Conservation (phyloP, 1,140 invertebrate species). For the Condylostylus longicornis region DNA sequence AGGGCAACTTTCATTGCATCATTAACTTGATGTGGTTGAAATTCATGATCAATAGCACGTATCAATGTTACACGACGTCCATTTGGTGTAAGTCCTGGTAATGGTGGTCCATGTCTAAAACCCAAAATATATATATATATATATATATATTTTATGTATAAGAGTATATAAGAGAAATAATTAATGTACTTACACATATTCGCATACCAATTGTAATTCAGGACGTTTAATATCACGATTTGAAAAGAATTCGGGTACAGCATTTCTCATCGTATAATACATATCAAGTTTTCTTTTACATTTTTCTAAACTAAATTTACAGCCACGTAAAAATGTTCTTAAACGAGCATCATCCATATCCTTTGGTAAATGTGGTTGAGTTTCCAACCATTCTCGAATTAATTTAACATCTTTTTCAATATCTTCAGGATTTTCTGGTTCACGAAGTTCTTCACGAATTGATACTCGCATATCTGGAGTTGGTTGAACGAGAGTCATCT, state of each 20-base stretch:
- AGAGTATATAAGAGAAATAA: too few relatives aligned
- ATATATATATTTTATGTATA: not conserved
- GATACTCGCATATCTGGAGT: slow-evolving; percentile 51
- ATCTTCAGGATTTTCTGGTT: slow-evolving; percentile 42
- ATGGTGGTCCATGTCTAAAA: slow-evolving; percentile 54
- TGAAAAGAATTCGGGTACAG: slow-evolving; percentile 66
- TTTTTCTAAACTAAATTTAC: slow-evolving; percentile 69
- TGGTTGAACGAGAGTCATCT: slow-evolving; percentile 61
- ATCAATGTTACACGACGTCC: slow-evolving; percentile 60
- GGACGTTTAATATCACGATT: slow-evolving; percentile 55
- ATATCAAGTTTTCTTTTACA: slow-evolving; percentile 68
- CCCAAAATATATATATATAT: slow-evolving; percentile 4
- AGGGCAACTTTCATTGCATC: slow-evolving; percentile 63
- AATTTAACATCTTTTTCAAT: slow-evolving; percentile 45
- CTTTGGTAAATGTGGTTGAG: slow-evolving; percentile 53
- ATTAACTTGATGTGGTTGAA: slow-evolving; percentile 40
- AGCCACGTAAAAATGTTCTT: slow-evolving; percentile 62
- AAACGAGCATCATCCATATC: slow-evolving; percentile 52
- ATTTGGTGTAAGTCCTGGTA: slow-evolving; percentile 60
- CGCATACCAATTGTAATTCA: slow-evolving; percentile 52
- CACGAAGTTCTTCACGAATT: slow-evolving; percentile 62
- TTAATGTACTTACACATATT: slow-evolving; percentile 46
- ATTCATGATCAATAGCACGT: slow-evolving; percentile 43
- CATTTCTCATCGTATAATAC: slow-evolving; percentile 61
- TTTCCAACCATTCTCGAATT: slow-evolving; percentile 53